phyloP scores from a whole-genome alignment of 2,797 vertebrate species.

The Basileuterus tristriatus region DNA sequence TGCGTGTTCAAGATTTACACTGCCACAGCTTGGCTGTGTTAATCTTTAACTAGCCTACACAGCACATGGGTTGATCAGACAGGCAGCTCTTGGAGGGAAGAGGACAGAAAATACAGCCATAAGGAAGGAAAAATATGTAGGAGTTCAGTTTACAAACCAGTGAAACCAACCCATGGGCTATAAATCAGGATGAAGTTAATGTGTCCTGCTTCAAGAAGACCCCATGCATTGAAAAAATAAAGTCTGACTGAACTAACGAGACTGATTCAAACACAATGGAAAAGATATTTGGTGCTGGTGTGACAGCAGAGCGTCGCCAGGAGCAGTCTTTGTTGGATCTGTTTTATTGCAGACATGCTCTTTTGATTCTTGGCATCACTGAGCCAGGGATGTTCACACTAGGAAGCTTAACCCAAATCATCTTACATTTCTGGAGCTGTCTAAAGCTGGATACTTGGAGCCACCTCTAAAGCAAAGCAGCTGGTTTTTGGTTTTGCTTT shows the following conservation, averaged over 20 bases:
- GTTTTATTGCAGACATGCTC: slow-evolving; percentile 4
- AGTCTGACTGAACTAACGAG: slow-evolving; percentile 41
- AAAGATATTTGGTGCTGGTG: slow-evolving; percentile 17
- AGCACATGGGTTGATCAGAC: slow-evolving; percentile 31
- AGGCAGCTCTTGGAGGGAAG: neutral
- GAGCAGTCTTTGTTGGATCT: slow-evolving; percentile 27
- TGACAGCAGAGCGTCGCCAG: neutral
- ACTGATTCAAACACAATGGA: slow-evolving; percentile 41
- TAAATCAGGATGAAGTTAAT: slow-evolving; percentile 50
- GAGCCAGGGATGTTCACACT: neutral
- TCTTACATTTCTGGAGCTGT: slow-evolving; percentile 25
- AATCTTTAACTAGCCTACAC: slow-evolving; percentile 45
- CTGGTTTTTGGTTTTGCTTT: slow-evolving; percentile 5
- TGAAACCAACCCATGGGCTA: slow-evolving; percentile 28
- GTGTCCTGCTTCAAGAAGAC: slow-evolving; percentile 22
- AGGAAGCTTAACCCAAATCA: slow-evolving; percentile 28
- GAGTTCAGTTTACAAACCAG: slow-evolving; percentile 57
- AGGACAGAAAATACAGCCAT: slow-evolving; percentile 43
- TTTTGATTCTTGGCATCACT: slow-evolving; percentile 19
- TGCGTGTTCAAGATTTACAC: neutral
- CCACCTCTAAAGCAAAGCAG: slow-evolving; percentile 7
- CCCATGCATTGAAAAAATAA: slow-evolving; percentile 12
- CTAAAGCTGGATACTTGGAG: slow-evolving; percentile 17
- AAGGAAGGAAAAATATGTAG: slow-evolving; percentile 51
- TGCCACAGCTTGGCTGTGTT: slow-evolving; percentile 3